Evolutionary conservation across 1,140 invertebrate genomes (phyloP).

Genomic region (Plectrocnemia conspersa): DNA sequence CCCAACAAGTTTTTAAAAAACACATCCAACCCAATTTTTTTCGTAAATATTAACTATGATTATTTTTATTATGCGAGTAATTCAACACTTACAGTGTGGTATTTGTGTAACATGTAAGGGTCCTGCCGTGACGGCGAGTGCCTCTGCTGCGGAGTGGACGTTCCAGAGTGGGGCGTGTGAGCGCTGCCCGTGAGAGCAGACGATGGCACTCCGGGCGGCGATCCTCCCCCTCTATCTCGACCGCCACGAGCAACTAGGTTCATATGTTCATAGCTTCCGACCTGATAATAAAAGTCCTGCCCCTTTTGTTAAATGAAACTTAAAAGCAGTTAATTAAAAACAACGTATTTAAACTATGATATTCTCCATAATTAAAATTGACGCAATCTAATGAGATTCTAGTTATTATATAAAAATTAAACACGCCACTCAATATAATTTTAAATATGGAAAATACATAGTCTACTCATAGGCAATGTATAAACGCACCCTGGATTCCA

Average conservation of each 20-base stretch:
- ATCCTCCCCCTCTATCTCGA: slow-evolving; percentile 21
- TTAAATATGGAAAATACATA: no score
- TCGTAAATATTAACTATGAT: no score
- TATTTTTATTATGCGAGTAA: no score
- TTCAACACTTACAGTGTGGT: slow-evolving; percentile 47
- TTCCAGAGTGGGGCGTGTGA: slow-evolving; percentile 32
- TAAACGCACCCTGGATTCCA: slow-evolving; percentile 80
- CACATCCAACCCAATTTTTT: no score
- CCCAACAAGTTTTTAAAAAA: slow-evolving; percentile 15
- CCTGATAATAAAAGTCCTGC: slow-evolving; percentile 36
- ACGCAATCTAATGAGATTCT: no score
- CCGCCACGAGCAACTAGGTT: slow-evolving; percentile 75
- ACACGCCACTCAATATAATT: no score
- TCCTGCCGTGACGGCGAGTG: slow-evolving; percentile 36
- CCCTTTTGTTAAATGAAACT: background rate
- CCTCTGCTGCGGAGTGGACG: slow-evolving; percentile 35
- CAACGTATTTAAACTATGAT: background rate
- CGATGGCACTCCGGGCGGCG: slow-evolving; percentile 15
- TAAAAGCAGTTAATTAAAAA: no score
- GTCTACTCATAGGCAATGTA: background rate
- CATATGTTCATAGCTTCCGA: slow-evolving; percentile 88
- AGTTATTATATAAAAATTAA: no score
- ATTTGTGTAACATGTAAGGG: slow-evolving; percentile 48
- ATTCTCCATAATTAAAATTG: no score
- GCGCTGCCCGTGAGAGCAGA: slow-evolving; percentile 13